phyloP scores from a whole-genome alignment of 2,888 invertebrate genomes.

The Aelia acuminata region DNA sequence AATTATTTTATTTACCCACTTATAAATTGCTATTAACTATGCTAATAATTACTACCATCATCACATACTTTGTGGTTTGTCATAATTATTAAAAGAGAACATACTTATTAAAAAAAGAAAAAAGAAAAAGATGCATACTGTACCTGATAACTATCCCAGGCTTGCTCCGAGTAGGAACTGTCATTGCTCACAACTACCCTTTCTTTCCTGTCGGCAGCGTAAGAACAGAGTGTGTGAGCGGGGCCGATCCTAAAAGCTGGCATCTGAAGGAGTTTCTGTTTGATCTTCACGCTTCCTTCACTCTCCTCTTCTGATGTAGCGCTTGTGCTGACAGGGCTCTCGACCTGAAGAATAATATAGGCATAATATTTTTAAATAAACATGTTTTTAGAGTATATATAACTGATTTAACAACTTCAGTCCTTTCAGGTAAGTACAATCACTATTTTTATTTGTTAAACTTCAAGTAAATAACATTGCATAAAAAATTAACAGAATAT shows the following conservation, averaged over 20 bases:
- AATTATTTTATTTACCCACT: no score
- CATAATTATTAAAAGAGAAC: not conserved
- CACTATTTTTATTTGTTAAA: no score
- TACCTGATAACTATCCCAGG: constrained; percentile 96
- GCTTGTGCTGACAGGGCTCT: constrained; percentile 62
- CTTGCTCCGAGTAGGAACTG: constrained; percentile 90
- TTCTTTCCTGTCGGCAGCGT: constrained; percentile 63
- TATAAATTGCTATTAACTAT: no score
- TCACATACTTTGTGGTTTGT: not conserved
- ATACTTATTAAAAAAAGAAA: no score
- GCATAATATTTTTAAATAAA: no score
- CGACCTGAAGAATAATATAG: constrained; percentile 58
- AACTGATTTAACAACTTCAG: no score
- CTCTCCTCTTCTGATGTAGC: constrained; percentile 62
- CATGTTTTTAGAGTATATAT: no score
- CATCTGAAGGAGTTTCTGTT: constrained; percentile 64
- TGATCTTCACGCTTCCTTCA: constrained; percentile 63
- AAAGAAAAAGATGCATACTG: not conserved
- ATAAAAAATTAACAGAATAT: no score
- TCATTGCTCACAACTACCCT: constrained; percentile 70
- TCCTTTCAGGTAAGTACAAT: no score
- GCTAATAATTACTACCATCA: not conserved
- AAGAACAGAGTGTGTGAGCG: constrained; percentile 64
- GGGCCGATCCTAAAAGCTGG: constrained; percentile 68
- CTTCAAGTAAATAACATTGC: no score